phyloP scores from a whole-genome alignment of 2,797 vertebrate species.

The Otus scops region DNA sequence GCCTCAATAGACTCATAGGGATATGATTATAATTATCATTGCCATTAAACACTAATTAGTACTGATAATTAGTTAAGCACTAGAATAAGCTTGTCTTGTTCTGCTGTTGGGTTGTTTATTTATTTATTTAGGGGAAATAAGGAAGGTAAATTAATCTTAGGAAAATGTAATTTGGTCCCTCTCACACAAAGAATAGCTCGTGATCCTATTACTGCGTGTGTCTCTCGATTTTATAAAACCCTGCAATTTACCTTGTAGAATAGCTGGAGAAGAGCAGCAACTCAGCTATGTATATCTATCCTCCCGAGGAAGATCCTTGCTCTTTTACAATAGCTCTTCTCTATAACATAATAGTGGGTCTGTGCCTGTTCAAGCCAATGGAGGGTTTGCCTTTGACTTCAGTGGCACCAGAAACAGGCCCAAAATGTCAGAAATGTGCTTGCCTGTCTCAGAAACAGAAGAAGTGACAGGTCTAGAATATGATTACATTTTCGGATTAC shows the following conservation, averaged over 20 bases:
- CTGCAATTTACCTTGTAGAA: background rate
- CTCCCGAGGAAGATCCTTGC: background rate
- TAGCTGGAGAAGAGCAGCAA: background rate
- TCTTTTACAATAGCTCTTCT: background rate
- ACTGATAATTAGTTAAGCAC: slow-evolving; percentile 57
- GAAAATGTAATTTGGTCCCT: slow-evolving; percentile 4
- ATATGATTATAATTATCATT: slow-evolving; percentile 53
- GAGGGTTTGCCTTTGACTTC: background rate
- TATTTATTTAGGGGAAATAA: slow-evolving; percentile 11
- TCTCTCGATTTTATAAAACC: background rate
- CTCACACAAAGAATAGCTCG: background rate
- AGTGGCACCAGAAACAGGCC: background rate
- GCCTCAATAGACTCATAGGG: background rate
- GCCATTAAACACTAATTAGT: slow-evolving; percentile 55
- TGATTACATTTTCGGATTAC: background rate
- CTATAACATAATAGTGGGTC: background rate
- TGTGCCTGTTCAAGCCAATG: background rate
- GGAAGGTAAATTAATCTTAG: background rate
- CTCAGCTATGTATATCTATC: background rate
- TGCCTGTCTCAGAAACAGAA: background rate
- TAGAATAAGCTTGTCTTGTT: slow-evolving; percentile 14
- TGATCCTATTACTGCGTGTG: background rate
- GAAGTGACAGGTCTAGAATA: background rate
- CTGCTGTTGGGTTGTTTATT: slow-evolving; percentile 5
- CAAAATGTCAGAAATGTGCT: background rate